Evolutionary conservation across 2,888 invertebrate genomes (phyloP).

Genomic region (Yponomeuta evonymella): DNA sequence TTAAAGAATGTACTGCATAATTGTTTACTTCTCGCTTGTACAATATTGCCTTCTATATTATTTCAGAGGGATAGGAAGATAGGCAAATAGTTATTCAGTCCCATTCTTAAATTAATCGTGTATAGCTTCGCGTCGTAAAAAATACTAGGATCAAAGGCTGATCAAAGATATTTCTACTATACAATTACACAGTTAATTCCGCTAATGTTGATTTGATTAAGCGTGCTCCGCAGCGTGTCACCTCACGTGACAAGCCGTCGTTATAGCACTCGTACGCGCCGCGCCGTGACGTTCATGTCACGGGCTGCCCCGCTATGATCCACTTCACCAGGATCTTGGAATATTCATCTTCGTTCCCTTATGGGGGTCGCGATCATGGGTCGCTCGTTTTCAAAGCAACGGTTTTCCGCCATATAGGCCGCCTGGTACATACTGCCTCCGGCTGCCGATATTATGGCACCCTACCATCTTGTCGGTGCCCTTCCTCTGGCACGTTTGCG

Average conservation of each 20-base stretch:
- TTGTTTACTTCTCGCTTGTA: too few species aligned
- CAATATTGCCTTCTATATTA: too few species aligned
- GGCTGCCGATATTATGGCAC: too few species aligned
- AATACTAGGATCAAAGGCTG: neutral
- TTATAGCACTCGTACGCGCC: constrained; percentile 1
- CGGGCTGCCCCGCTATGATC: neutral
- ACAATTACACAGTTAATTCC: neutral
- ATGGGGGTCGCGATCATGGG: neutral
- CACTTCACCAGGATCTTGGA: neutral
- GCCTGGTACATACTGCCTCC: too few species aligned
- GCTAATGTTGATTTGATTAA: constrained; percentile 2
- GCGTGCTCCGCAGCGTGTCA: neutral
- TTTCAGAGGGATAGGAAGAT: too few species aligned
- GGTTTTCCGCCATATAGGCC: too few species aligned
- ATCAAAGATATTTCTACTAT: neutral
- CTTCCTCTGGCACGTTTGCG: too few species aligned
- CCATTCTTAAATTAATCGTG: too few species aligned
- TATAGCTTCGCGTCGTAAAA: too few species aligned
- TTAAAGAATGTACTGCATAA: too few species aligned
- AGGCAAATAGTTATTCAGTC: too few species aligned
- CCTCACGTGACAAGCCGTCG: neutral
- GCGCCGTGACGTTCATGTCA: neutral
- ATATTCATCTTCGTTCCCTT: neutral
- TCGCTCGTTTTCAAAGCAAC: neutral
- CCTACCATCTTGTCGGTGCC: too few species aligned